Evolutionary conservation across 2,113 vertebrate species (phyloP), one percentile per base, ranked within the genome.

Genomic region (Mesocricetus auratus): DNA sequence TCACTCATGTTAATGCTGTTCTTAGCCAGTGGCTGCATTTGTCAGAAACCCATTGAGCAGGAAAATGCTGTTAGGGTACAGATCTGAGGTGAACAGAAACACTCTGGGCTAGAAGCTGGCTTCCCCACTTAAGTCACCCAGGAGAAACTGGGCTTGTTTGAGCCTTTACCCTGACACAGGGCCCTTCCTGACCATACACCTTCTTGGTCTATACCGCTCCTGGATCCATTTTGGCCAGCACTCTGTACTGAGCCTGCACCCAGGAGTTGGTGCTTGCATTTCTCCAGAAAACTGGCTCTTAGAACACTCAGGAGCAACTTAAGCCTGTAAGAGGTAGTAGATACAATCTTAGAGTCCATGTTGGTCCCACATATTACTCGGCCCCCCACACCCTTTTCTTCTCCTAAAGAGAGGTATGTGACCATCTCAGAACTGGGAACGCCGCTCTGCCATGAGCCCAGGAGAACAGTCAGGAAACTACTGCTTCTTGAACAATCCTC

Each of bases 401-500:
- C 26, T 50, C 36, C 53, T 56, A 15, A 62, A 11, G n/a, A 31
- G 26, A 3, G 16, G 1, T 8, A 0, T 12, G 1, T 29, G 11
- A 19, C 1, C 42, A 45, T 31, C 3, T 81, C 24, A 53, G 16
- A 24, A 2, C 9, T 7, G 24, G 58, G 81, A 81, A 81, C 19
- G 3, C 2, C 1, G 0, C 39, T 75, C 15, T 45, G 39, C 82
- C 82, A 15, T 21, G 29, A 24, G 24, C 13, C 31, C 77, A 42
- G 26, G 53, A 68, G 45, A 75, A 10, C n/a, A 75, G 69, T 19
- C 5, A 13, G 19, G n/a, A n/a, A n/a, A 75, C 5, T 8, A 60
- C 36, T 15, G 53, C 19, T 12, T 0, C 29, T 6, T 0, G 26
- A 16, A 13, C 13, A 31, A 26, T 62, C n/a, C 81, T 36, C n/a